These are phyloP conservation scores for Lytechinus variegatus DNA, from an alignment of 35 echinoderm and acorn worm species.

Conservation along the genomic window DNA sequence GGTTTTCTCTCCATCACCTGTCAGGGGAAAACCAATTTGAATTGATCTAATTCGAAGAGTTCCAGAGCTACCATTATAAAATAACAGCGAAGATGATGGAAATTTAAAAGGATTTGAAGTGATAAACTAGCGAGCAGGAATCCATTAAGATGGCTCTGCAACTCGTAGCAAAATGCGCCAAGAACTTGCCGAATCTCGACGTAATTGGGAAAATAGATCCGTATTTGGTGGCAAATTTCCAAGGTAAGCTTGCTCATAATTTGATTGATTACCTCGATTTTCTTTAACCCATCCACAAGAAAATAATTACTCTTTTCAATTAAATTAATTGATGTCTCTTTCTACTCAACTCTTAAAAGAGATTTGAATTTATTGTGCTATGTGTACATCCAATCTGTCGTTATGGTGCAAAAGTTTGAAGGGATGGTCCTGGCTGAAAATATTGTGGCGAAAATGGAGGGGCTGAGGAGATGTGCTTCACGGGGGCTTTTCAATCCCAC, in stretches of 20 bases:
- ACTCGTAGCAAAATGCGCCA: slow-evolving; percentile 8
- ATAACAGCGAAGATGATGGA: background rate
- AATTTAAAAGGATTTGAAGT: background rate
- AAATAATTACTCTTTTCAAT: too few relatives aligned
- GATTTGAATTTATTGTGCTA: too few relatives aligned
- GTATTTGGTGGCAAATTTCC: slow-evolving; percentile 24
- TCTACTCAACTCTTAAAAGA: too few relatives aligned
- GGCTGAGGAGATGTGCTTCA: too few relatives aligned
- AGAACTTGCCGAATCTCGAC: slow-evolving; percentile 1
- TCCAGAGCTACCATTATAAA: background rate
- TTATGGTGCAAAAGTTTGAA: too few relatives aligned
- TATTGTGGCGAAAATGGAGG: too few relatives aligned
- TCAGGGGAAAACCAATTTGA: background rate
- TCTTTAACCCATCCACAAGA: too few relatives aligned
- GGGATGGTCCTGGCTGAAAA: too few relatives aligned
- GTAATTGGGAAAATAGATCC: slow-evolving; percentile 32
- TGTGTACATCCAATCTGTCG: too few relatives aligned
- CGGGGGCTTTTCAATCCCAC: too few relatives aligned
- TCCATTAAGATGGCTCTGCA: slow-evolving; percentile 3
- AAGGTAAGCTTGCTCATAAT: background rate
- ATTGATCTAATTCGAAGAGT: background rate
- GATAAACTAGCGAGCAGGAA: background rate
- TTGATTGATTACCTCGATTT: too few relatives aligned
- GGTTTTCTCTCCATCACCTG: background rate
- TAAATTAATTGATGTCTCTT: too few relatives aligned